Percentiles rank a stretch among this genome's conserved stretches.
Evolutionary conservation across 2,113 vertebrate species (phyloP).

Genomic region (Meleagris gallopavo): DNA sequence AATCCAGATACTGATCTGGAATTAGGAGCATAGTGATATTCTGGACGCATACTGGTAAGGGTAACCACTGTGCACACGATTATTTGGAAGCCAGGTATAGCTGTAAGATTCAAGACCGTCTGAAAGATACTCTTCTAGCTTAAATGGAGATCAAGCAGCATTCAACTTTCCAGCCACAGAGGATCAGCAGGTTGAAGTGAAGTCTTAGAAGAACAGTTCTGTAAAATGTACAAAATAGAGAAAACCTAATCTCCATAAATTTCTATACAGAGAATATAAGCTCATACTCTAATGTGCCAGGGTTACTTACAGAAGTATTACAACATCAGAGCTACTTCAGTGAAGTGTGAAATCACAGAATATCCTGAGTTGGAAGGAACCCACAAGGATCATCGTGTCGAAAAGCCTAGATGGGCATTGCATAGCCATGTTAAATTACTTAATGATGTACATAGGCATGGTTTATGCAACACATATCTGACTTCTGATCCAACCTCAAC

Average conservation of each 20-base stretch:
- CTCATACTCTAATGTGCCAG: not conserved
- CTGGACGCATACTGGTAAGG: not conserved
- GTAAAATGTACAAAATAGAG: not conserved
- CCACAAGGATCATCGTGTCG: not conserved
- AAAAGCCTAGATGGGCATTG: not conserved
- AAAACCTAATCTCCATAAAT: not conserved
- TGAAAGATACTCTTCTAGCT: not conserved
- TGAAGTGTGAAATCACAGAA: not conserved
- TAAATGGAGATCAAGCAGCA: not conserved
- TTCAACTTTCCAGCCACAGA: not conserved
- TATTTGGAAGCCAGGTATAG: not conserved
- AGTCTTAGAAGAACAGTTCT: not conserved
- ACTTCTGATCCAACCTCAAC: not conserved
- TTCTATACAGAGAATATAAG: not conserved
- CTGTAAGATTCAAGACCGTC: not conserved
- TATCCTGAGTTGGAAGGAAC: no score
- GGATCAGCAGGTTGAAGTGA: not conserved
- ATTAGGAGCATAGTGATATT: not conserved
- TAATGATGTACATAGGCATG: not conserved
- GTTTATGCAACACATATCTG: not conserved
- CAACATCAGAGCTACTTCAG: not conserved
- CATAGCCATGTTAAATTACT: not conserved
- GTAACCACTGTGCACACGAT: not conserved
- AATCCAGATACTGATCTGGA: not conserved
- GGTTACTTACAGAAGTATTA: not conserved